A percentile compares a stretch with the other conserved stretches of the same genome.
phyloP scores from a whole-genome alignment of 2,888 invertebrate genomes.

The Dasypolia templi region DNA sequence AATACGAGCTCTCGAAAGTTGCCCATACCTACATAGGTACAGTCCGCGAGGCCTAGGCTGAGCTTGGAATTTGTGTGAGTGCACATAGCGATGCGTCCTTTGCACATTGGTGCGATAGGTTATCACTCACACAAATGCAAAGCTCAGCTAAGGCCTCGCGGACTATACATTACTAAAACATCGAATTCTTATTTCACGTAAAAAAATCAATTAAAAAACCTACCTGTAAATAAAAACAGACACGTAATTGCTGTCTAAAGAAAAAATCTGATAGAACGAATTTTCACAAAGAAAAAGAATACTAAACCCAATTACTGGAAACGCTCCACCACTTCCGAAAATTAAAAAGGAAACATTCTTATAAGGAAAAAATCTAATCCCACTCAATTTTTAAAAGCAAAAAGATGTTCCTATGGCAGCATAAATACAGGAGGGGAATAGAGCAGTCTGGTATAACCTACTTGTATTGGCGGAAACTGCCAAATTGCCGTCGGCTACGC shows the following conservation, averaged over 20 bases:
- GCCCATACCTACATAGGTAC: not conserved
- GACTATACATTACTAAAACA: too few species aligned
- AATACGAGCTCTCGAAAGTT: not conserved
- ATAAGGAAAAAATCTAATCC: not conserved
- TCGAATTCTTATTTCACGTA: not conserved
- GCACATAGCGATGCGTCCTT: too few species aligned
- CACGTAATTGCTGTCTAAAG: not conserved
- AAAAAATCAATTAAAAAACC: not conserved
- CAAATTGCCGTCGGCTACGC: constrained; percentile 15
- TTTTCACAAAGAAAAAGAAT: not conserved
- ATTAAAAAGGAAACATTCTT: constrained; percentile 13
- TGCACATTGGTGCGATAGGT: too few species aligned
- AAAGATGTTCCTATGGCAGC: constrained; percentile 17
- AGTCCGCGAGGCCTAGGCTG: too few species aligned
- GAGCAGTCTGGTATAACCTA: constrained; percentile 22
- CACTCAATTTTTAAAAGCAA: constrained; percentile 35
- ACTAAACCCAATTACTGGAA: not conserved
- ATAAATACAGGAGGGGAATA: constrained; percentile 20
- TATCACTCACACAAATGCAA: too few species aligned
- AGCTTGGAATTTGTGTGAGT: too few species aligned
- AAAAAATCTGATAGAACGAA: not conserved
- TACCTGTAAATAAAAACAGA: not conserved
- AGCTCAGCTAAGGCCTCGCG: too few species aligned
- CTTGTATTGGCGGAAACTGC: constrained; percentile 32
- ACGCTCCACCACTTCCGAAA: constrained; percentile 1